A percentile compares a stretch with the other conserved stretches of the same genome.
Conservation (phyloP, 2,113 vertebrate species). For the Tyrannus savana region DNA sequence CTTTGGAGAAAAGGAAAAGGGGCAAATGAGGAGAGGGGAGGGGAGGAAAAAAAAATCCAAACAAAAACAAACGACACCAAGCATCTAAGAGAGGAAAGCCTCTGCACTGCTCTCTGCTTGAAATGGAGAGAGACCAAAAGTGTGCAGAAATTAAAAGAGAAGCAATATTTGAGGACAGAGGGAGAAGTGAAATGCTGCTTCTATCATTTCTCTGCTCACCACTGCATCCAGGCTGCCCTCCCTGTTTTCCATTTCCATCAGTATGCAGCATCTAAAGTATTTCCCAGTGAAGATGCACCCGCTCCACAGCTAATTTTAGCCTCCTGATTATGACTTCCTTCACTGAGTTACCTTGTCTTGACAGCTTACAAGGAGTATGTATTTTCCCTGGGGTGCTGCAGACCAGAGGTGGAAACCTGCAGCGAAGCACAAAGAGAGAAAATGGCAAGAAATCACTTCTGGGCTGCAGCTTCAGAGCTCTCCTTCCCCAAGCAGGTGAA, state of each 20-base stretch:
- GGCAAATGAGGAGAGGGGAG: neutral
- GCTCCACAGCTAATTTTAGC: conserved; percentile 6
- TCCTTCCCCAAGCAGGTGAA: neutral
- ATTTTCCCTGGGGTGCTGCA: conserved; percentile 41
- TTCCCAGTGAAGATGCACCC: conserved; percentile 11
- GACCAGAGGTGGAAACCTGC: conserved; percentile 38
- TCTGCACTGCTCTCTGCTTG: neutral
- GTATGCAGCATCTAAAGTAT: neutral
- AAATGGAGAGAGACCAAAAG: neutral
- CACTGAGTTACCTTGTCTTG: conserved; percentile 34
- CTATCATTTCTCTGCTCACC: neutral
- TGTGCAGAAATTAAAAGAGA: neutral
- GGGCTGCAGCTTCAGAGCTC: neutral
- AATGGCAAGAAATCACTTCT: conserved; percentile 39
- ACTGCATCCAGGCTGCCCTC: neutral
- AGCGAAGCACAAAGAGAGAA: conserved; percentile 17
- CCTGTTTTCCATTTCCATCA: neutral
- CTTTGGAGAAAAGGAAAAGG: neutral
- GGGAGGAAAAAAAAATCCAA: neutral
- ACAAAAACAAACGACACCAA: neutral
- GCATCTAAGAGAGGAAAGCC: neutral
- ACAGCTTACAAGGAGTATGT: conserved; percentile 16
- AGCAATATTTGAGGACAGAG: neutral
- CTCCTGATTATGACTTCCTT: conserved; percentile 24
- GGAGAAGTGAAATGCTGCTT: neutral